These are phyloP conservation scores for Leucophenga montana DNA, from an alignment of 2,888 invertebrate species.

Conservation along the genomic window DNA sequence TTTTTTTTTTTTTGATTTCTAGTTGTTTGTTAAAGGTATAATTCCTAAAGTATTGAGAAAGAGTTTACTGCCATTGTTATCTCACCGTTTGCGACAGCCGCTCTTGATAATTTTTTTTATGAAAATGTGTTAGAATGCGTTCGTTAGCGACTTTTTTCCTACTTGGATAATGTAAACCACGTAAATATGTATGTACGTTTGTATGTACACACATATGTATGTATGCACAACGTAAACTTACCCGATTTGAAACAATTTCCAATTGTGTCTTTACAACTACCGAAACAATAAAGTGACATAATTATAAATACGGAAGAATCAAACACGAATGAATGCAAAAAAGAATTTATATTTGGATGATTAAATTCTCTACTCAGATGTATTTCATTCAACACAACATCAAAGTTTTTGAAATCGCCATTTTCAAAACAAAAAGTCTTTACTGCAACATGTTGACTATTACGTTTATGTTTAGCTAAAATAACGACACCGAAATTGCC, in stretches of 20 bases:
- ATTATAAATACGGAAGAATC: conserved; percentile 86
- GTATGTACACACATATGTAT: no score
- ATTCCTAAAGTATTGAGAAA: no score
- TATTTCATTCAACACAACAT: conserved; percentile 82
- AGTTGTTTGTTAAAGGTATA: no score
- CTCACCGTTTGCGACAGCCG: no score
- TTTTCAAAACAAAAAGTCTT: conserved; percentile 86
- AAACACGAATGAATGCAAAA: conserved; percentile 83
- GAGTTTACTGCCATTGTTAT: no score
- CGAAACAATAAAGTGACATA: conserved; percentile 87
- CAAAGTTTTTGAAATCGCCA: conserved; percentile 75
- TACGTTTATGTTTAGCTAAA: conserved; percentile 80
- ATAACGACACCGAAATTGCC: conserved; percentile 80
- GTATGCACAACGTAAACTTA: conserved; percentile 33
- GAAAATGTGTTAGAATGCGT: no score
- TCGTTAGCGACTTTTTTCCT: no score
- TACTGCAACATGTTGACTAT: conserved; percentile 81
- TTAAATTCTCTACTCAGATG: conserved; percentile 83
- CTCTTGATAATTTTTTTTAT: no score
- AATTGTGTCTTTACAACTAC: conserved; percentile 87
- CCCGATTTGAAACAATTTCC: conserved; percentile 79
- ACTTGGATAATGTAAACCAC: no score
- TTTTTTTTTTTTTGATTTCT: no score
- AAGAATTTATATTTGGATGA: conserved; percentile 85
- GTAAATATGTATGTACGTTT: no score